Conservation (phyloP, 2,797 vertebrate species). For the Bovichtus diacanthus region DNA sequence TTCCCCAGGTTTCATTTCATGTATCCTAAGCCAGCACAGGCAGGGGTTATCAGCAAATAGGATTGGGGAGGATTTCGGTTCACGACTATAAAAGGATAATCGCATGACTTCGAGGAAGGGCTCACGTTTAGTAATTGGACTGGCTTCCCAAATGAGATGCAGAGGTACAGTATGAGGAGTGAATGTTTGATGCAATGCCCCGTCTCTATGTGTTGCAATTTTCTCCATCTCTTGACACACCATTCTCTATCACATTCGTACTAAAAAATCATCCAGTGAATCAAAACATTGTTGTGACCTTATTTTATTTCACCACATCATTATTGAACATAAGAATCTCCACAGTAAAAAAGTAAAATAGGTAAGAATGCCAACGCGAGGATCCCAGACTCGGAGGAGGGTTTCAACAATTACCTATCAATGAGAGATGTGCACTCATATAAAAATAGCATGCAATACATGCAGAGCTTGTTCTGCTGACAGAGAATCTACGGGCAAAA, state of each 20-base stretch:
- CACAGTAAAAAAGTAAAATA: constrained; percentile 5
- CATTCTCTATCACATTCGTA: neutral
- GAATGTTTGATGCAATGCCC: constrained; percentile 30
- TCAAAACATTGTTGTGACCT: constrained; percentile 17
- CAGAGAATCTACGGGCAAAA: constrained; percentile 60
- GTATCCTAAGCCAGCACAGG: constrained; percentile 42
- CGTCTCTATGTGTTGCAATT: constrained; percentile 17
- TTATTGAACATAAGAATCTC: constrained; percentile 8
- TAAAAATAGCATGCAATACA: constrained; percentile 69
- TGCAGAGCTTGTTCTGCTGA: constrained; percentile 70
- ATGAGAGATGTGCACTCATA: constrained; percentile 66
- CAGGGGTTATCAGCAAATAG: constrained; percentile 60
- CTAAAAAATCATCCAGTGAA: constrained; percentile 27
- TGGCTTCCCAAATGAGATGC: constrained; percentile 41
- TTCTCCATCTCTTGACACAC: constrained; percentile 8
- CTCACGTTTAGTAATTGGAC: constrained; percentile 55
- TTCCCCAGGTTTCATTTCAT: constrained; percentile 56
- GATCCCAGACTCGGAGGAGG: constrained; percentile 53
- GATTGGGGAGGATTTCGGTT: constrained; percentile 61
- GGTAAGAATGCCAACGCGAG: constrained; percentile 14
- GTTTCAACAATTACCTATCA: constrained; percentile 70
- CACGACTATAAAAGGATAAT: constrained; percentile 58
- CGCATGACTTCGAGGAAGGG: constrained; percentile 43
- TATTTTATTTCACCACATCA: constrained; percentile 37
- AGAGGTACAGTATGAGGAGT: constrained; percentile 21